phyloP scores from a whole-genome alignment of 2,888 invertebrate genomes.

The Anthrax anthrax region DNA sequence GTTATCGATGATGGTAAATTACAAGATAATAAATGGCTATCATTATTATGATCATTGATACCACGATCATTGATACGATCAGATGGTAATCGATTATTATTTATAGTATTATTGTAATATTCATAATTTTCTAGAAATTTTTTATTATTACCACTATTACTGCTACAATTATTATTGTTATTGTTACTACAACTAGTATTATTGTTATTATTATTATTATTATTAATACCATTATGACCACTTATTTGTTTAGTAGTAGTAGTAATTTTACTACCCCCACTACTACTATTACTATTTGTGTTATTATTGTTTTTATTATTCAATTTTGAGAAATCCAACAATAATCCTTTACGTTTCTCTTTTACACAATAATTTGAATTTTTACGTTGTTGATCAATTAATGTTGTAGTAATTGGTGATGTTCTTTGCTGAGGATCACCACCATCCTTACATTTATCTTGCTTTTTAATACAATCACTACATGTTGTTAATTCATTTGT shows the following conservation, averaged over 20 bases:
- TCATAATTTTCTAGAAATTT: conserved; percentile 25
- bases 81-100: conserved; percentile 11
- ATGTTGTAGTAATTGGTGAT: no score
- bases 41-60: no score
- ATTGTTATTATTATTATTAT: no score
- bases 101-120: conserved; percentile 14
- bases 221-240: conserved; percentile 28
- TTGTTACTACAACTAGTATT: no score
- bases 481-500: no score
- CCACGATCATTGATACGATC: no score
- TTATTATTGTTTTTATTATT: conserved; percentile 16
- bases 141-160: conserved; percentile 8
- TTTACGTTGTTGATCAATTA: no score
- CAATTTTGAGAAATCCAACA: conserved; percentile 47
- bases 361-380: conserved; percentile 14
- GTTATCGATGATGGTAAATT: conserved; percentile 31
- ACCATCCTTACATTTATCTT: no score
- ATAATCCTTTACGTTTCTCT: conserved; percentile 39
- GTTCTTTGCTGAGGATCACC: no score
- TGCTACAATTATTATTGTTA: no score
- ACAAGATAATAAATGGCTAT: conserved; percentile 26
- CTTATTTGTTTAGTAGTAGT: conserved; percentile 14
- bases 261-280: no score
- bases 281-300: no score
- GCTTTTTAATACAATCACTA: background rate